Base-by-base conservation (phyloP, 2,888 invertebrate species). In the Euzophera pinguis region DNA sequence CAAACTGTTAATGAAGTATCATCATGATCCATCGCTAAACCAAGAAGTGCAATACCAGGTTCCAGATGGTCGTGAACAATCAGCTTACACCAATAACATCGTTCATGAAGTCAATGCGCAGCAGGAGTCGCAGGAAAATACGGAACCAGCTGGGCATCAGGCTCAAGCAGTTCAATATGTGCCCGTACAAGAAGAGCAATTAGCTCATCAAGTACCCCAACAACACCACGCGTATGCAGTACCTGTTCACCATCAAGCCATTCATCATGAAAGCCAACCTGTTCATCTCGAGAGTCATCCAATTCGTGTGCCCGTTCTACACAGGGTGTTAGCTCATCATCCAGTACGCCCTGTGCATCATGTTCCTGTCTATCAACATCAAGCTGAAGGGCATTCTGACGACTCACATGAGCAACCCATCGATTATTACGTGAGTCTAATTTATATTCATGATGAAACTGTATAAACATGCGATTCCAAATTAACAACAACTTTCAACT, bases 371-470 rank as follows among this genome's bases (percentile, higher is more conserved):
- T 57, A 58, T 38, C 66, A 73, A 22, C 72, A 77, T 34, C 71
- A 77, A 55, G 55, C 63, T 12, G 64, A 63, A 41, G 47, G 56
- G 16, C 71, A 78, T 50, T 57, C 68, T 34, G 68, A 75, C 54
- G 64, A 55, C 75, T 32, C 78, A 13, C 78, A 84, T 64, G 85
- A 87, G 41, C 84, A 88, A 60, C 81, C 80, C 32, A 67, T 90
- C 12, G 89, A 90, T 69, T 90, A 87, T 84, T 89, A 88, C 69
- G 89, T 90, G 80, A 89, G 88, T 73, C 48, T 9, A 57, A 45
- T 56, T 54, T 45, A 41, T 55, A 58, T 60, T 60, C 51, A 51
- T 68, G 55, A 58, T 59, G 56, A 53, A 61, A 61, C 61, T 42
- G 61, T 64, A 64, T 70, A 67, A 65, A 71, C 60, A 59, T 69